Evolutionary conservation across 1,140 invertebrate species (phyloP), one percentile per base, ranked within the genome.

Genomic region (Apocrypta bakeri): DNA sequence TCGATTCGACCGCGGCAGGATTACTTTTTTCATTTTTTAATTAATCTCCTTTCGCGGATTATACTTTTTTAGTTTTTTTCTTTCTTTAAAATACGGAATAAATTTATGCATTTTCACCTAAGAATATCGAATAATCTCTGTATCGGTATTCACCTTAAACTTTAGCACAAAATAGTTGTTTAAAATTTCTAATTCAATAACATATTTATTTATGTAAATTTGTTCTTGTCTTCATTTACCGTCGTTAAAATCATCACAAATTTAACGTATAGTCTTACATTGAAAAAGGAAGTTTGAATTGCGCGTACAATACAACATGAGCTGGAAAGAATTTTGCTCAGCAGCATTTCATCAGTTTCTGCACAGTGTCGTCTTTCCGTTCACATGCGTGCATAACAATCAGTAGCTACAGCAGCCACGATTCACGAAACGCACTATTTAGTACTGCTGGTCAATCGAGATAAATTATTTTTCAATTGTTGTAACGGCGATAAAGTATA

Each of bases 401-500:
- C 4, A 56, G 37, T 25, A 77, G 27, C 24, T 25, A 17, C 25
- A 33, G 27, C 81, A 33, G 9, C 25, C 3, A 48, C 37, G 29
- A 11, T 14, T n/a, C n/a, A 8, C 40, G 61, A 71, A 83, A 66
- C 25, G 42, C 63, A 68, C 64, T 64, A 69, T 75, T 71, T 61
- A 37, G 8, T 79, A 83, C 76, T 80, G 63, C 71, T 37, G 24
- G 63, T 31, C 33, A 80, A 56, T 76, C 14, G 71, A 79, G 71
- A 83, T 75, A 83, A 83, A 83, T 72, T 83, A 79, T 83, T 80
- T 69, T 56, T 69, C 33, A 79, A 83, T 79, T 79, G 33, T 79
- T 76, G 77, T 40, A 83, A 83, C 82, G 72, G 40, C 40, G 29
- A 83, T 83, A 83, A 83, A 83, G 71, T 79, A 79, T 83, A 75